Base-by-base conservation (phyloP, 2,113 vertebrate species). In the Rhegmatorhina hoffmannsi region DNA sequence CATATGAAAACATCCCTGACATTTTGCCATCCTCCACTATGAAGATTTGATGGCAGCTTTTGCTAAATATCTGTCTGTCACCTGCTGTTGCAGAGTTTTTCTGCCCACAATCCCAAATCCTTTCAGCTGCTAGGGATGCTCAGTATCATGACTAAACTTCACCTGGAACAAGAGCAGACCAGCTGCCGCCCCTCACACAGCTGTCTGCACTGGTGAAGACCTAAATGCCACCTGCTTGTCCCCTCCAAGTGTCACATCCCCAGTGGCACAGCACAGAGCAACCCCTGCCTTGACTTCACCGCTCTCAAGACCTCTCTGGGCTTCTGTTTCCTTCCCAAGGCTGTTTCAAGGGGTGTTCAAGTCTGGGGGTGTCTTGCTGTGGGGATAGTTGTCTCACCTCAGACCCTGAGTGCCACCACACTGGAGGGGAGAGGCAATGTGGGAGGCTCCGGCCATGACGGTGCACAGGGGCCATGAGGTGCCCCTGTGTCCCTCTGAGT, bases 241-340 rank as follows among this genome's bases (percentile, higher is more conserved):
- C 34, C 26, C 8, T 82, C 47, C 13, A 8, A 55, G 16, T 3
- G 2, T 43, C 64, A 40, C 23, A 17, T 52, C 60, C n/a, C 46
- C 31, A 25, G 8, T 1, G 2, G 1, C 34, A 46, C 0, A 0
- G 46, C 29, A 52, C 1, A 1, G 31, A 60, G 31, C n/a, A 44
- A n/a, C 7, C 28, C 31, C 34, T 67, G 25, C 49, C 44, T 44
- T 21, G 15, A 38, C 14, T 58, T 56, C 5, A 11, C 50, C 60
- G 18, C 60, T 64, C 56, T 73, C 25, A 4, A 3, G 3, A 0
- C 34, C 68, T 70, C 3, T 0, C 18, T 17, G 28, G 29, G 34
- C 50, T 86, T 26, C 66, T 77, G 55, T 59, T 69, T 16, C 78
- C 33, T 85, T 60, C 31, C 33, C 50, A 9, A 34, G 33, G 33